Base-by-base conservation (phyloP, 2,797 vertebrate species). In the Anguilla megastoma region DNA sequence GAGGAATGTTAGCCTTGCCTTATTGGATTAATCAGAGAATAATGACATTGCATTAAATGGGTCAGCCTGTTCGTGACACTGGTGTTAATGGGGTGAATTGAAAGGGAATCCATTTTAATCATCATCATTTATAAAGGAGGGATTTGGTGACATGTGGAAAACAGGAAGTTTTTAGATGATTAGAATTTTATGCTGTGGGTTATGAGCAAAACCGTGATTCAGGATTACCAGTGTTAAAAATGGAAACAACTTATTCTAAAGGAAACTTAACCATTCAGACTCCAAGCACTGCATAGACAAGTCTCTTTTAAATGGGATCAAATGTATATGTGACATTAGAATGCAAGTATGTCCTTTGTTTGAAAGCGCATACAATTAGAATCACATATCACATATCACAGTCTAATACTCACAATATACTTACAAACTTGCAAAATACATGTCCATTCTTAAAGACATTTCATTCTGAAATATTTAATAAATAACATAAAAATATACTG, bases 101-200 rank as follows among this genome's bases (percentile, higher is more conserved):
- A 82, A 48, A 82, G 45, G 79, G 50, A 82, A 82, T 82, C 79
- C 36, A 82, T 82, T 82, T 82, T 82, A 82, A 82, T 82, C 21
- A 82, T 48, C 79, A 82, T n/a, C 79, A 82, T 82, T 82, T 50
- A 82, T 82, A 45, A 82, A 45, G 45, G 18, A 82, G 79, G 45
- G 79, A 50, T 82, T 82, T 50, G 14, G 79, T 50, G 45, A 45
- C 45, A 82, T 21, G 12, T 50, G 45, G 45, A 82, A 50, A 50
- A 24, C 21, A 7, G 7, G 36, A 7, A 24, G 21, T 24, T 82
- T 82, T 82, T 82, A 48, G 41, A 82, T 82, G 41, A 82, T 82
- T 48, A 82, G n/a, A 79, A 50, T 50, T 48, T 82, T 24, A 82
- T 48, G 79, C 79, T 24, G 45, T 82, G 79, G 74, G 30, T 36